Evolutionary conservation across 2,113 vertebrate genomes (phyloP), one percentile per base, ranked within the genome.

Genomic region (Sebastes schlegelii): DNA sequence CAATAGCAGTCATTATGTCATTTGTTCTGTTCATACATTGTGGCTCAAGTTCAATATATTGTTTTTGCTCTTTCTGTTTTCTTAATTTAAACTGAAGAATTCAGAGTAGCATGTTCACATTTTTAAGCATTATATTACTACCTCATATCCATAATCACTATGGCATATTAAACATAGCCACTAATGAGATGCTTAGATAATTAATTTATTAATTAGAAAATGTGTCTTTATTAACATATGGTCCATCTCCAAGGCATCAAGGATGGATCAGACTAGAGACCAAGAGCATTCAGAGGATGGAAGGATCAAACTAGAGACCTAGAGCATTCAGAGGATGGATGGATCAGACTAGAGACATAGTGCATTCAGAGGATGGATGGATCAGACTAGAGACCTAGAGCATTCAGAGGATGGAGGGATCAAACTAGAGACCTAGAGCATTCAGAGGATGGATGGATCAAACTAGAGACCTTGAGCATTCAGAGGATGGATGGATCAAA

Each of bases 181-280:
- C 49, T 83, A 74, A 83, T 75, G 54, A 71, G 76, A 83, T 83
- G 54, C 80, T 80, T 65, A 74, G 67, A 87, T 71, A 49, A 87
- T 82, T 43, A 10, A 69, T 74, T 70, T 21, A 62, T 67, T 61
- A 75, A 77, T 84, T 79, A 78, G 16, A 66, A 55, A 61, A 78
- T 46, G 8, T 45, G 63, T 55, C 23, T 80, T 72, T 46, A 14
- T 81, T 55, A 52, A 34, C 64, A 72, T 7, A 4, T 17, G 16
- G 34, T 43, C 45, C 57, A 17, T 64, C 12, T 73, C 62, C 26
- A 34, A 34, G 26, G 26, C 26, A 34, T 77, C 48, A 10, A 19
- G 57, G 79, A 74, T 26, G 26, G 26, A 26, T 26, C 26, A 26
- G 26, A 26, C 26, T 23, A 23, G 26, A 26, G 26, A 34, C 26